Evolutionary conservation across 2,888 invertebrate genomes (phyloP), one percentile per base, ranked within the genome.

Genomic region (Pandemis corylana): DNA sequence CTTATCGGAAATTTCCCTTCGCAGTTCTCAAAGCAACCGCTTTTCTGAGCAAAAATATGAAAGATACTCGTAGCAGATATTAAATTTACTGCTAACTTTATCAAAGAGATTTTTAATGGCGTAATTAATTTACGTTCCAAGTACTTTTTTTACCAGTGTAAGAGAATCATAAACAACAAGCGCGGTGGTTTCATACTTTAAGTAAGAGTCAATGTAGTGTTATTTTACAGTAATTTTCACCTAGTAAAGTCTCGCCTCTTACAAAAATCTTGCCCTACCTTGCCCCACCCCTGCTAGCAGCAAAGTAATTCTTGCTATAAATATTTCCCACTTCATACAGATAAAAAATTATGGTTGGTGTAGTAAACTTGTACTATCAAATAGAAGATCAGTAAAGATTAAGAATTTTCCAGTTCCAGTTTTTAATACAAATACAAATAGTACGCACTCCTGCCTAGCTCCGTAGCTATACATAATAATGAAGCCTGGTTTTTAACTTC

Each of bases 31-130:
- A 80, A 77, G 78, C 80, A 80, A 81, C 81, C 80, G 78, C 77
- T 68, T 69, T 70, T 76, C 72, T 77, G 74, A 73, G 80, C 79
- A 82, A 83, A 84, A 86, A 82, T 80, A 82, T 80, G 84, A 81
- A 72, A 44, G 12, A 66, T 79, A 36, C 28, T 36, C 28, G 28
- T 36, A 78, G 62, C 80, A 77, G 72, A 69, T 84, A 83, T 81
- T 76, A 80, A 83, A 82, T 82, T 81, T 80, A 67, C 76, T 81
- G 79, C 79, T 78, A 78, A 83, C 72, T 80, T 80, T 76, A 76
- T 71, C 75, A 80, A 79, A 79, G 81, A 81, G 79, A 82, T 77
- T 79, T 82, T 81, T 79, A 59, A 15, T 20, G 46, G 56, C 56
- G 51, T 41, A 49, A 63, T 20, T 65, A 20, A 65, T 46, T 65